Base-by-base conservation (phyloP, 2,113 vertebrate genomes). In the Semnornis frantzii region DNA sequence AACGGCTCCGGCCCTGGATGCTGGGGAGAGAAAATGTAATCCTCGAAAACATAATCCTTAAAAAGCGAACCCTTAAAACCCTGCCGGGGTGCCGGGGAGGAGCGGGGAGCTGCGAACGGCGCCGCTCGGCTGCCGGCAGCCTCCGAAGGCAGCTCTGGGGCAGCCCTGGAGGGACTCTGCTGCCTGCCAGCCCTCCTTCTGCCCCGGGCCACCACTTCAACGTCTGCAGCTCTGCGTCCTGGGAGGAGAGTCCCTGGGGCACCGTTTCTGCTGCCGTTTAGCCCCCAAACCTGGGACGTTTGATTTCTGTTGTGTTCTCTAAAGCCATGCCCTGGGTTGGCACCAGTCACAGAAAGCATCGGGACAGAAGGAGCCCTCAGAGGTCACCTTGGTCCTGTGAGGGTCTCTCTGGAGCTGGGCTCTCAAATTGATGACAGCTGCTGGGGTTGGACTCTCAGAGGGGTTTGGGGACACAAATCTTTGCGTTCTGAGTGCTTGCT, bases 1-100 rank as follows among this genome's bases (percentile, higher is more conserved):
- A 58, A 84, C 79, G 94, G 90, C 90, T 74, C 85, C 63, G 82
- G 80, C 92, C 89, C 94, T 72, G 65, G 85, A 85, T 85, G 83
- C 90, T 85, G 31, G 10, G 44, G 44, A 70, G 86, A 78, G 83
- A 17, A 24, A 93, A 85, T 34, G 37, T 9, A 8, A 71, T 42
- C 73, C 93, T 95, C 25, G 46, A 87, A 92, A 82, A 15, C 44
- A 42, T 9, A 8, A 71, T 42, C 73, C 93, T 95, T 28, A 50
- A 87, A 82, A 52, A 82, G 30, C 72, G 17, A 66, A 52, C 12
- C 50, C 50, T 13, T 52, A 23, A 52, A 50, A 7, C 21, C 50
- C 50, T 52, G 50, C 50, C 12, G 50, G 50, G 50, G 11, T 52
- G 50, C 12, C 50, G 6, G 8, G 12, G 50, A 52, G 50, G 50